Conservation (phyloP, 2,888 invertebrate genomes). For the Bhutanitis thaidina region DNA sequence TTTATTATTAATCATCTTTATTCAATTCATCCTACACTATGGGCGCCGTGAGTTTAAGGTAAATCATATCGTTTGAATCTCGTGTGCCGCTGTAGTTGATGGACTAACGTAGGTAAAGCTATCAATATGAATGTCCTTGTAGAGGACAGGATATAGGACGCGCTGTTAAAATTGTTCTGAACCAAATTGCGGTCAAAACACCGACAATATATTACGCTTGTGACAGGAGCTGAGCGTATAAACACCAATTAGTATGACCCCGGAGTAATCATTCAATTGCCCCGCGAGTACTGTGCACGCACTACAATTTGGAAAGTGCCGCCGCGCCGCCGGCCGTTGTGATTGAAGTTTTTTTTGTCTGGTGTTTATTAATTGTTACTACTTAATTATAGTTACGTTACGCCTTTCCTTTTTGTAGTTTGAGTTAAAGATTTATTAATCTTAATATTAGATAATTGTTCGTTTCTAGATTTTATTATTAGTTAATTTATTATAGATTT, state of each 20-base stretch:
- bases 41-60: too few relatives aligned
- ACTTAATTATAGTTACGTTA: too few relatives aligned
- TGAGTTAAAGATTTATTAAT: too few relatives aligned
- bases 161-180: neutral
- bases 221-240: conserved; percentile 24
- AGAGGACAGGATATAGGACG: neutral
- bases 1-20: neutral
- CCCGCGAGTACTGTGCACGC: conserved; percentile 4
- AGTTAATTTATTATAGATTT: too few relatives aligned
- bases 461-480: too few relatives aligned
- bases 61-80: too few relatives aligned
- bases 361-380: neutral
- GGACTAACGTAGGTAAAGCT: too few relatives aligned
- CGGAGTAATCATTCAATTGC: conserved; percentile 39
- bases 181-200: conserved; percentile 11
- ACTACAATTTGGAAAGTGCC: conserved; percentile 7
- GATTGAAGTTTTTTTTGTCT: conserved; percentile 7
- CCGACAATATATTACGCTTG: conserved; percentile 5
- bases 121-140: too few relatives aligned
- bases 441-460: too few relatives aligned
- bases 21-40: neutral
- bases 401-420: too few relatives aligned
- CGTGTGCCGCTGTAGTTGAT: too few relatives aligned
- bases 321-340: neutral
- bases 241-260: conserved; percentile 40